phyloP scores from a whole-genome alignment of 2,888 invertebrate species.

The Standfussiana lucernea region DNA sequence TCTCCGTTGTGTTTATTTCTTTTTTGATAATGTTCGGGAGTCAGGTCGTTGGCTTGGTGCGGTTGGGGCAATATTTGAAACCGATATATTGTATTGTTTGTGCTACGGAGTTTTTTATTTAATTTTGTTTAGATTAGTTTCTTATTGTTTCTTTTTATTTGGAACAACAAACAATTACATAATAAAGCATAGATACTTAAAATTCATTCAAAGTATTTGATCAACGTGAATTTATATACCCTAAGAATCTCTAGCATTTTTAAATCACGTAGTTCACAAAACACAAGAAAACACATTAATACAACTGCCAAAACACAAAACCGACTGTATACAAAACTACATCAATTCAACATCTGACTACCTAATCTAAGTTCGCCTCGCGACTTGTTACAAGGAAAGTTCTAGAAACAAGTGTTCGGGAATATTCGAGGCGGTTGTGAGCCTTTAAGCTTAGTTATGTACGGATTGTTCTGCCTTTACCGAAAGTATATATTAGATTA shows the following conservation, averaged over 20 bases:
- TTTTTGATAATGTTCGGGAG: conserved; percentile 35
- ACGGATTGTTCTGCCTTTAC: not conserved
- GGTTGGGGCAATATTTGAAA: conserved; percentile 4
- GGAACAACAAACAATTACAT: no score
- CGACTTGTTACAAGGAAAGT: conserved; percentile 24
- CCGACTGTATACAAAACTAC: conserved; percentile 12
- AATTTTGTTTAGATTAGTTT: not conserved
- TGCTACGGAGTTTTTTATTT: not conserved
- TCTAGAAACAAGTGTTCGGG: conserved; percentile 23
- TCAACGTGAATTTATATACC: not conserved
- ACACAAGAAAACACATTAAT: not conserved
- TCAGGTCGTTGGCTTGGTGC: conserved; percentile 22
- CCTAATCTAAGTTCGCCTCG: conserved; percentile 39
- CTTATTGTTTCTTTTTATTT: no score
- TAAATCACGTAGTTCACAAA: not conserved
- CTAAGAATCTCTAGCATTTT: not conserved
- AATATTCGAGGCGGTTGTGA: conserved; percentile 6
- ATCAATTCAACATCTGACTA: conserved; percentile 28
- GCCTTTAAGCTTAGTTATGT: conserved; percentile 16
- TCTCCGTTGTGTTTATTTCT: conserved; percentile 51
- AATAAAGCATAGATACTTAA: no score
- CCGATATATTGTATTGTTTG: conserved; percentile 3
- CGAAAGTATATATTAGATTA: conserved; percentile 6
- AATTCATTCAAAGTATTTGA: not conserved
- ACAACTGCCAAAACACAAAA: conserved; percentile 6